Evolutionary conservation across 2,113 vertebrate species (phyloP), one percentile per base, ranked within the genome.

Genomic region (Hassar affinis): DNA sequence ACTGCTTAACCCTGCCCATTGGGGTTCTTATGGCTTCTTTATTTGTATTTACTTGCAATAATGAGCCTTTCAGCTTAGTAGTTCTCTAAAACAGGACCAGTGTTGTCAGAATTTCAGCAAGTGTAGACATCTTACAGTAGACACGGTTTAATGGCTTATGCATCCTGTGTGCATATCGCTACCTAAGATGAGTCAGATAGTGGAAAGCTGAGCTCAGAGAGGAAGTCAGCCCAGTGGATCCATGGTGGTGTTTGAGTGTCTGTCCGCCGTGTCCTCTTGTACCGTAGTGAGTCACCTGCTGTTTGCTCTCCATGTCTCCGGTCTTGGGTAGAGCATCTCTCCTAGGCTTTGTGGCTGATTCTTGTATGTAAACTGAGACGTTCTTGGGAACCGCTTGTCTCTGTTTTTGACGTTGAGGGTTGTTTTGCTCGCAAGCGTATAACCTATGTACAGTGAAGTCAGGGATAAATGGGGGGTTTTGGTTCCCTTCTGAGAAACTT

Each of bases 211-310:
- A 78, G 74, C 49, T 64, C 52, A 71, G 71, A 59, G 84, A 87
- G 81, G 81, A 84, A 84, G 78, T 80, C 68, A 80, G 64, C 20
- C 27, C 52, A 54, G 10, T 84, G 18, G 30, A 82, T 79, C 38
- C 33, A 56, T 57, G 52, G 61, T 59, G 51, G 52, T 80, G 56
- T 79, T 51, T 86, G 75, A 66, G 56, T 79, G 20, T 51, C 51
- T 77, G 11, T 17, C 14, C 12, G 62, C 51, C n/a, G 61, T 81
- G 64, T 85, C 78, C 22, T 59, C 35, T 84, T 86, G 74, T 81
- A 64, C 35, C 82, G 33, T 64, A 62, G 30, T 62, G 59, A 72
- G 57, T 68, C 38, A 84, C 25, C 82, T n/a, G n/a, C 66, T 15
- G 57, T 18, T 72, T 33, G 45, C 66, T 72, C 75, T 81, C 61